Evolutionary conservation across 1,140 invertebrate species (phyloP), one percentile per base, ranked within the genome.

Genomic region (Drosophila cardini): DNA sequence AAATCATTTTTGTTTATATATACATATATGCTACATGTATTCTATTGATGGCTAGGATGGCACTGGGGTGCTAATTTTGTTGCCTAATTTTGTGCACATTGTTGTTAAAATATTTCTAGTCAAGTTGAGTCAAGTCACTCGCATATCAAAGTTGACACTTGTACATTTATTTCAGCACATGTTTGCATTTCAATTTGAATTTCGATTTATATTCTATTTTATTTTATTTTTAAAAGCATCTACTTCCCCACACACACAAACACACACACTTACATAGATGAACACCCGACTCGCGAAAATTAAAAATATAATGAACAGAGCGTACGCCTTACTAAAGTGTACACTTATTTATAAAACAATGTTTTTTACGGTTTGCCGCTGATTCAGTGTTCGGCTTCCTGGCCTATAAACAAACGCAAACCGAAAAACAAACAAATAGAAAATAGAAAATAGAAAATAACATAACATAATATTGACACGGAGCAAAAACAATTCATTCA

Each of bases 401-500:
- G 68, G 67, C 75, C 76, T 67, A 87, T 86, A 87, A 87, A 89
- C 83, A 89, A 83, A 83, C 21, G 26, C 55, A 26, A 46, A 57
- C 43, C 42, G 80, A 48, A 58, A 34, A 18, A 18, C 32, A 30
- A 45, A 36, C 16, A 55, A 16, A 62, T 38, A 62, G 13, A 56
- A 53, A 63, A 56, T 38, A 62, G 13, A 56, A 53, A 63, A 56
- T 18, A 55, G 56, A 57, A 64, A 64, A 60, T 26, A 26, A 26
- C 21, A 79, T 60, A 87, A 76, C 52, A 89, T 73, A 87, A 83
- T 90, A 87, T 87, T 87, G 84, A 89, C 84, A 84, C 71, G 73
- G 70, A 80, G 83, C 62, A 70, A 82, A 89, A 89, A 89, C 84
- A 84, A 80, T 87, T 87, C 80, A 89, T 87, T 89, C 84, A 87